phyloP scores from a whole-genome alignment of 92 coral and sea anemone genomes.

The Pocillopora meandrina region DNA sequence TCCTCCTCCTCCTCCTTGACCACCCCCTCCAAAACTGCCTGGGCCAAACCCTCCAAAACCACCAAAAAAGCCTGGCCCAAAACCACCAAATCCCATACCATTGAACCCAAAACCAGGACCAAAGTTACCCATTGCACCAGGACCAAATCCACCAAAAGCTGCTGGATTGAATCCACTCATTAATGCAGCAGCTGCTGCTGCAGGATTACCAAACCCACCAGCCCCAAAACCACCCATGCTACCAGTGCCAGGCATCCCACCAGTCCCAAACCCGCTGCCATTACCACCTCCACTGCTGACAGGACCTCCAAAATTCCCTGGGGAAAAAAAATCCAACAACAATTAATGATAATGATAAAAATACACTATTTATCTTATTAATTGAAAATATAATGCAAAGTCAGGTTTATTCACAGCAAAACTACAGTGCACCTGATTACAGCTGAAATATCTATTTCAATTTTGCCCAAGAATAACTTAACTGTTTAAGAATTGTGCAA shows the following conservation, averaged over 20 bases:
- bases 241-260: conserved; percentile 48
- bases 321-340: background rate
- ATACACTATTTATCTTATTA: too few species aligned
- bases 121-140: conserved; percentile 71
- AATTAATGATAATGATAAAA: too few species aligned
- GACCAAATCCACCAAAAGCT: conserved; percentile 76
- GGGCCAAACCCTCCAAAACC: conserved; percentile 59
- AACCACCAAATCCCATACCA: conserved; percentile 72
- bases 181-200: conserved; percentile 52
- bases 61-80: conserved; percentile 66
- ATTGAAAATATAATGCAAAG: background rate
- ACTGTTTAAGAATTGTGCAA: too few species aligned
- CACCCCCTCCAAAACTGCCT: conserved; percentile 46
- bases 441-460: too few species aligned
- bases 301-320: conserved; percentile 54
- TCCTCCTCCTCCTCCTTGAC: conserved; percentile 45
- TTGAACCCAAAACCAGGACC: conserved; percentile 78
- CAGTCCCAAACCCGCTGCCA: conserved; percentile 9
- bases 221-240: conserved; percentile 57
- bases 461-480: too few species aligned
- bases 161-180: conserved; percentile 71
- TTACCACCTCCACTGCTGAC: background rate
- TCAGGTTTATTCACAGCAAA: background rate
- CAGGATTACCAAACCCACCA: conserved; percentile 35
- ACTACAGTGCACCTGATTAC: background rate